Evolutionary conservation across 2,888 invertebrate species (phyloP).

Genomic region (Lepidochrysops patricia): DNA sequence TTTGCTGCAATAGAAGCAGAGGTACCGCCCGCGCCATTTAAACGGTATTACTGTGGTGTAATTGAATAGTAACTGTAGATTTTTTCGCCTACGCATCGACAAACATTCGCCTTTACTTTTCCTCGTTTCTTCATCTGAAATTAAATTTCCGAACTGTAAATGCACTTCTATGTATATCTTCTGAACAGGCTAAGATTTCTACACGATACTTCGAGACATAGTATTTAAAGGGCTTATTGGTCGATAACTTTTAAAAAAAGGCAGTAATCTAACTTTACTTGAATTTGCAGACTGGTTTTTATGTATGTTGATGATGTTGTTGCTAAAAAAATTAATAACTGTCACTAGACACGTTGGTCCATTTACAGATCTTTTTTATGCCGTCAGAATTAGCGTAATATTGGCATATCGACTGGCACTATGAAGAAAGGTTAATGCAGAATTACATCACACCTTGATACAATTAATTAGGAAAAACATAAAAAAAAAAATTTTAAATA

Average conservation of each 20-base stretch:
- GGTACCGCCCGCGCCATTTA: constrained; percentile 66
- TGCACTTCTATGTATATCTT: constrained; percentile 50
- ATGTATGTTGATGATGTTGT: too few relatives aligned
- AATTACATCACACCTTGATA: too few relatives aligned
- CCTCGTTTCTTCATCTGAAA: constrained; percentile 52
- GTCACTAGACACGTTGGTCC: too few relatives aligned
- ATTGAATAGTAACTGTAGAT: constrained; percentile 62
- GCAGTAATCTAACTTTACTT: too few relatives aligned
- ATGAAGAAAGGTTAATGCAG: too few relatives aligned
- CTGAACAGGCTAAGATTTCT: neutral
- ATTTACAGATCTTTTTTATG: too few relatives aligned
- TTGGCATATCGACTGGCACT: too few relatives aligned
- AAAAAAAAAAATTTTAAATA: too few relatives aligned
- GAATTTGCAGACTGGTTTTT: too few relatives aligned
- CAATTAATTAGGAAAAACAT: too few relatives aligned
- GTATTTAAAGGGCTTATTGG: neutral
- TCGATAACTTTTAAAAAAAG: constrained; percentile 12
- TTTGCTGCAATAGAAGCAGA: constrained; percentile 65
- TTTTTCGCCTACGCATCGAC: constrained; percentile 57
- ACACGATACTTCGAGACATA: neutral
- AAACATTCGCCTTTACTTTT: constrained; percentile 56
- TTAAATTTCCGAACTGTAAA: constrained; percentile 50
- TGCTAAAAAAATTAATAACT: too few relatives aligned
- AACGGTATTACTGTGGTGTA: constrained; percentile 61
- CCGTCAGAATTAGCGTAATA: too few relatives aligned